Percentiles rank a stretch among this genome's conserved stretches.
phyloP scores from a whole-genome alignment of 2,113 vertebrate genomes.

The Chrysochloris asiatica region DNA sequence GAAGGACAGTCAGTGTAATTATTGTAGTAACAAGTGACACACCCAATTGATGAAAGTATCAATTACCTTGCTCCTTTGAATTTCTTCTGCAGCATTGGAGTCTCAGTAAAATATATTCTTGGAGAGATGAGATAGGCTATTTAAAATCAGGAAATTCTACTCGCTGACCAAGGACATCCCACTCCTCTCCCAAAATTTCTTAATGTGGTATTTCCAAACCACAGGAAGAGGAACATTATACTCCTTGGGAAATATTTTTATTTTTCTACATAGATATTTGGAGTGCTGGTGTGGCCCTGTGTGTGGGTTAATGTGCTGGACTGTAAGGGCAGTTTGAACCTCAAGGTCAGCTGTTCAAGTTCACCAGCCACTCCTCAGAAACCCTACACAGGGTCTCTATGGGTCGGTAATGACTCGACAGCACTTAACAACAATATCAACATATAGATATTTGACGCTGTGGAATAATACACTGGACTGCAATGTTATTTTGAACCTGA shows the following conservation, averaged over 20 bases:
- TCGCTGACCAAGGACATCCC: conserved; percentile 6
- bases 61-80: conserved; percentile 62
- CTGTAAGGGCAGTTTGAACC: too few relatives aligned
- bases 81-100: conserved; percentile 28
- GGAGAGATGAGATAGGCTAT: conserved; percentile 10
- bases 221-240: conserved; percentile 13
- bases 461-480: too few relatives aligned
- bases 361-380: too few relatives aligned
- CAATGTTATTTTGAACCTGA: too few relatives aligned
- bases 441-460: too few relatives aligned
- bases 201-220: not conserved
- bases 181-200: conserved; percentile 35
- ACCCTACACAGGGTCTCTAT: too few relatives aligned
- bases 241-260: conserved; percentile 17
- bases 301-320: too few relatives aligned
- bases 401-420: too few relatives aligned
- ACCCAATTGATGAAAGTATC: conserved; percentile 40
- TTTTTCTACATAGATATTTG: not conserved
- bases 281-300: too few relatives aligned
- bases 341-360: too few relatives aligned
- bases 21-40: conserved; percentile 54
- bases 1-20: conserved; percentile 40
- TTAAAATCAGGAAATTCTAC: conserved; percentile 45
- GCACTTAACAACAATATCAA: too few relatives aligned
- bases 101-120: conserved; percentile 50